Conservation (phyloP, 2,888 invertebrate genomes). For the Pardosa pseudoannulata region DNA sequence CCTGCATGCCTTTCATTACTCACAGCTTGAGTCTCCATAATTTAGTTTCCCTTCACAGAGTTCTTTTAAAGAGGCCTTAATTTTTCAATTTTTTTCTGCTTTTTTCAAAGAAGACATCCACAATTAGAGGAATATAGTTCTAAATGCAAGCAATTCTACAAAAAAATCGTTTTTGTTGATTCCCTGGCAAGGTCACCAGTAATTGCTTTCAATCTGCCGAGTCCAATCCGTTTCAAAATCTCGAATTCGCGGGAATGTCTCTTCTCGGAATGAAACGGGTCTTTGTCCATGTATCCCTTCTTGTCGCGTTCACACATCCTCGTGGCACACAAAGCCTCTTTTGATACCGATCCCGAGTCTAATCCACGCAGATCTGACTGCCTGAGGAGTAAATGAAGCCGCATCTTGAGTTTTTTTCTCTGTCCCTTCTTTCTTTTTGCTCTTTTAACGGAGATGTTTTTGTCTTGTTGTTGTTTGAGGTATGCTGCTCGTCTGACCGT, state of each 20-base stretch:
- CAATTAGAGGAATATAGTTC: too few relatives aligned
- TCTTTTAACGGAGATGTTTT: not conserved
- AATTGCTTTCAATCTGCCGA: not conserved
- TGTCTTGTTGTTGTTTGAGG: constrained; percentile 3
- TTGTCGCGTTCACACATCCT: constrained; percentile 15
- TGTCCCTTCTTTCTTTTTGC: too few relatives aligned
- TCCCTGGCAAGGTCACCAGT: not conserved
- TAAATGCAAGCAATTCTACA: not conserved
- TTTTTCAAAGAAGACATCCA: too few relatives aligned
- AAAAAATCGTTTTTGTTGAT: not conserved
- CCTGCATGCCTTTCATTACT: too few relatives aligned
- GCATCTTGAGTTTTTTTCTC: not conserved
- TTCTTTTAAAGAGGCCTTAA: too few relatives aligned
- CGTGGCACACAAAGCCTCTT: not conserved
- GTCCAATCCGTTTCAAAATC: not conserved
- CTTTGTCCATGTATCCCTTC: not conserved
- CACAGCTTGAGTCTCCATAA: too few relatives aligned
- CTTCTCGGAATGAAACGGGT: not conserved
- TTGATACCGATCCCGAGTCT: not conserved
- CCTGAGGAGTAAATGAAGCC: not conserved
- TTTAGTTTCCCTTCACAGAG: too few relatives aligned
- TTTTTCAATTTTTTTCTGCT: too few relatives aligned
- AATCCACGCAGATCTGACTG: not conserved
- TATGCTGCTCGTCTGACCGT: not conserved
- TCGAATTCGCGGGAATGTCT: not conserved